phyloP scores from a whole-genome alignment of 2,888 invertebrate species.

The Phortica okadai region DNA sequence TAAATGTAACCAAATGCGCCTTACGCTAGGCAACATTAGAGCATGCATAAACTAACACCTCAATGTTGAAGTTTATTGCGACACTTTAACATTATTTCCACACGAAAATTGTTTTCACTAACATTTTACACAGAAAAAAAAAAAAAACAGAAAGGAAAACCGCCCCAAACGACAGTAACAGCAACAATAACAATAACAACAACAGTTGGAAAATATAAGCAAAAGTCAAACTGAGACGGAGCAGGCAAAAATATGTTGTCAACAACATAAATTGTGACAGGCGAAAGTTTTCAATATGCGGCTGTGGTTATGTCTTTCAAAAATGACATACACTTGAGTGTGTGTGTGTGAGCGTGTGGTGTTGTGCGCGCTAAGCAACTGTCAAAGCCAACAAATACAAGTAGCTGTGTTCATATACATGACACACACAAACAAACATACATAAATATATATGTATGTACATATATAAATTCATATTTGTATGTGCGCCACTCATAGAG shows the following conservation, averaged over 20 bases:
- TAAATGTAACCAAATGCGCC: slow-evolving; percentile 8
- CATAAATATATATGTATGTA: slow-evolving; percentile 11
- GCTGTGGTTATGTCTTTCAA: slow-evolving; percentile 52
- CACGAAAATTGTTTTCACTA: slow-evolving; percentile 22
- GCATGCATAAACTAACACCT: slow-evolving; percentile 33
- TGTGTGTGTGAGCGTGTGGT: slow-evolving; percentile 46
- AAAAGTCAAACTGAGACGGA: neutral
- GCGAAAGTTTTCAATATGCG: slow-evolving; percentile 56
- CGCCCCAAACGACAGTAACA: neutral
- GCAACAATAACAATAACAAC: too few species aligned
- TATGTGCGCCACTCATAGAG: neutral
- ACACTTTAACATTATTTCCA: slow-evolving; percentile 42
- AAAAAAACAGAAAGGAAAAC: neutral
- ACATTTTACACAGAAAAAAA: neutral
- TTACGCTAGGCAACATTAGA: slow-evolving; percentile 5
- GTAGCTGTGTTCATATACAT: slow-evolving; percentile 36
- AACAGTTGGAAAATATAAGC: too few species aligned
- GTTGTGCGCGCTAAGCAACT: slow-evolving; percentile 57
- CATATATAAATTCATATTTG: slow-evolving; percentile 1
- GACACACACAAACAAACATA: slow-evolving; percentile 19
- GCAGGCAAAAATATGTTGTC: slow-evolving; percentile 23
- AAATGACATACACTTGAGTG: slow-evolving; percentile 8
- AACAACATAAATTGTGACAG: slow-evolving; percentile 57
- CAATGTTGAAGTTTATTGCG: slow-evolving; percentile 51
- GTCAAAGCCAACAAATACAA: slow-evolving; percentile 56